These are phyloP conservation scores for Pteruthius melanotis DNA, from an alignment of 2,113 vertebrate genomes.

Conservation along the genomic window DNA sequence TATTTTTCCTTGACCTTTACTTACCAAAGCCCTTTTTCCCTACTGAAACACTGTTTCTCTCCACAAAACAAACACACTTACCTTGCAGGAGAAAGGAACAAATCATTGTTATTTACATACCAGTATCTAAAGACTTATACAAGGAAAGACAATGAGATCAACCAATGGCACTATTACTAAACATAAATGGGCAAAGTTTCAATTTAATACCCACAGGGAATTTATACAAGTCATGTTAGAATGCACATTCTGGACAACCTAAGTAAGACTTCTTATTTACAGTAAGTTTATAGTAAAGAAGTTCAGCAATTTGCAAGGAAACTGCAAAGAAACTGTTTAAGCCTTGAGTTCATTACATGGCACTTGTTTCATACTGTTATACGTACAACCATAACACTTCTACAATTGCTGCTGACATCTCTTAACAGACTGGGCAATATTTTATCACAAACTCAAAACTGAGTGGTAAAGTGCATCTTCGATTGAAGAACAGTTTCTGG, in stretches of 20 bases:
- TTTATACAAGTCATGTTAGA: not conserved
- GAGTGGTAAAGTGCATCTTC: not conserved
- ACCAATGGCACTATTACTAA: not conserved
- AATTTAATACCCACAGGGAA: not conserved
- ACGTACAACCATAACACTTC: not conserved
- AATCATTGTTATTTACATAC: not conserved
- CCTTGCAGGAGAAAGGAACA: not conserved
- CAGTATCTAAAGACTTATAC: not conserved
- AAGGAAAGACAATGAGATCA: not conserved
- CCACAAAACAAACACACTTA: not conserved
- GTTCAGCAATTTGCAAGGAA: not conserved
- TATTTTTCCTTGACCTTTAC: not conserved
- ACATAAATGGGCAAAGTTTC: not conserved
- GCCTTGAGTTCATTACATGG: not conserved
- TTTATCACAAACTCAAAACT: not conserved
- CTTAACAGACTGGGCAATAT: not conserved
- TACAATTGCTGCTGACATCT: not conserved
- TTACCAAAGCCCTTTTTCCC: not conserved
- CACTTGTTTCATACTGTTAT: not conserved
- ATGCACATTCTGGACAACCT: not conserved
- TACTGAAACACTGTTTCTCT: not conserved
- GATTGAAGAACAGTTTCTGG: not conserved
- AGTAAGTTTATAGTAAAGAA: not conserved
- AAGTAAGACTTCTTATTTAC: not conserved
- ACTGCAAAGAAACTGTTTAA: not conserved